Conservation (phyloP, 2,888 invertebrate species). For the Dryadula phaetusa region DNA sequence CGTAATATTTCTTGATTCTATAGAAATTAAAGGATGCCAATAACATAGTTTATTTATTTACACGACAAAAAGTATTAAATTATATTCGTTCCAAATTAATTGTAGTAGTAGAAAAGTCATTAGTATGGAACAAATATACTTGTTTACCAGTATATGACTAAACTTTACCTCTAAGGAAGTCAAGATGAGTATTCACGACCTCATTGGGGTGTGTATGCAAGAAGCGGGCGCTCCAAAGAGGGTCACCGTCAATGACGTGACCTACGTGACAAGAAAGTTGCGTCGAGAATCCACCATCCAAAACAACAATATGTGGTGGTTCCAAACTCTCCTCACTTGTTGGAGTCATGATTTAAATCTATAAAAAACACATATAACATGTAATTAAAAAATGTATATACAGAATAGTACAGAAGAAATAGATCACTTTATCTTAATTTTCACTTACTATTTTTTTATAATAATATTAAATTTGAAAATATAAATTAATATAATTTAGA, state of each 20-base stretch:
- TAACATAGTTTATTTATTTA: neutral
- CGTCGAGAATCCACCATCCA: slow-evolving; percentile 92
- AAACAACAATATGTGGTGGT: slow-evolving; percentile 75
- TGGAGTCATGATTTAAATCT: slow-evolving; percentile 64
- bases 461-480: neutral
- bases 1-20: slow-evolving; percentile 35
- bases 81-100: too few species aligned
- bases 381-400: neutral
- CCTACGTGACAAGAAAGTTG: slow-evolving; percentile 91
- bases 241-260: slow-evolving; percentile 91
- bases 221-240: slow-evolving; percentile 94
- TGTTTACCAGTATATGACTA: slow-evolving; percentile 18
- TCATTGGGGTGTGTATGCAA: slow-evolving; percentile 91
- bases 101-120: too few species aligned
- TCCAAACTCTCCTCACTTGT: slow-evolving; percentile 61
- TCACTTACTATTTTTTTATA: neutral
- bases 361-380: slow-evolving; percentile 33
- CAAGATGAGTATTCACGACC: slow-evolving; percentile 91
- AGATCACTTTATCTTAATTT: neutral
- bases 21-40: slow-evolving; percentile 23
- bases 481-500: neutral
- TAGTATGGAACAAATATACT: neutral
- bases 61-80: neutral
- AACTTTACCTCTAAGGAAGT: slow-evolving; percentile 88
- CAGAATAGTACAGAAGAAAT: neutral